phyloP scores from a whole-genome alignment of 2,113 vertebrate species.

The Manacus vitellinus region DNA sequence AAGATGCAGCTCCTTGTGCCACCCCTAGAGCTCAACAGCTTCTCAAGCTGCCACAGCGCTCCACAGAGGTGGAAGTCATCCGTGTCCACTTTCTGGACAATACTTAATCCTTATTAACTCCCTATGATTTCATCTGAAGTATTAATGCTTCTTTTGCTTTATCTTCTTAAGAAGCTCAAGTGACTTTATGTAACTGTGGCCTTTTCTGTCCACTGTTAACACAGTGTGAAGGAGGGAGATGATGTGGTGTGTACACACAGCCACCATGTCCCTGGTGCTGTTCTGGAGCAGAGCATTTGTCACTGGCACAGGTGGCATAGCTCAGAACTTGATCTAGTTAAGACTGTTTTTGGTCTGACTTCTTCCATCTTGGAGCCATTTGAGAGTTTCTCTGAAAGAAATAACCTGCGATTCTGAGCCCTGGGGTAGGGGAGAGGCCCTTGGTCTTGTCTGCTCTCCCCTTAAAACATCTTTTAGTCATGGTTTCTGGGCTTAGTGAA shows the following conservation, averaged over 20 bases:
- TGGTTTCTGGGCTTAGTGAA: neutral
- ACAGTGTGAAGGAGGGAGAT: rapidly evolving
- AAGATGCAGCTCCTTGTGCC: neutral
- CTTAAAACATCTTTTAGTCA: neutral
- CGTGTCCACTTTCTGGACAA: neutral
- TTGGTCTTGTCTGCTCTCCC: neutral
- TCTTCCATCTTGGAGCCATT: neutral
- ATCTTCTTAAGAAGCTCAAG: neutral
- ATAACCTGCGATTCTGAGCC: neutral
- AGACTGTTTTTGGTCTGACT: neutral
- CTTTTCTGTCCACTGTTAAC: neutral
- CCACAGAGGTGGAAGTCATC: neutral
- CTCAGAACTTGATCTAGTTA: neutral
- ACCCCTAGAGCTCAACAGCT: neutral
- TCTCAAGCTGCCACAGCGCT: rapidly evolving
- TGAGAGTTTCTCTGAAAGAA: neutral
- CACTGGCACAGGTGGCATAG: neutral
- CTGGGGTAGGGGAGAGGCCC: neutral
- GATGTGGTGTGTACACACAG: rapidly evolving
- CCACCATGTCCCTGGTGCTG: neutral
- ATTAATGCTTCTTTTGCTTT: neutral
- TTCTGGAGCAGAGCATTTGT: neutral
- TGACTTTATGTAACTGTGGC: neutral
- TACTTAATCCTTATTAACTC: neutral
- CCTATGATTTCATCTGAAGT: neutral